These are phyloP conservation scores for Mareca penelope DNA, from an alignment of 2,797 vertebrate species.

Conservation along the genomic window DNA sequence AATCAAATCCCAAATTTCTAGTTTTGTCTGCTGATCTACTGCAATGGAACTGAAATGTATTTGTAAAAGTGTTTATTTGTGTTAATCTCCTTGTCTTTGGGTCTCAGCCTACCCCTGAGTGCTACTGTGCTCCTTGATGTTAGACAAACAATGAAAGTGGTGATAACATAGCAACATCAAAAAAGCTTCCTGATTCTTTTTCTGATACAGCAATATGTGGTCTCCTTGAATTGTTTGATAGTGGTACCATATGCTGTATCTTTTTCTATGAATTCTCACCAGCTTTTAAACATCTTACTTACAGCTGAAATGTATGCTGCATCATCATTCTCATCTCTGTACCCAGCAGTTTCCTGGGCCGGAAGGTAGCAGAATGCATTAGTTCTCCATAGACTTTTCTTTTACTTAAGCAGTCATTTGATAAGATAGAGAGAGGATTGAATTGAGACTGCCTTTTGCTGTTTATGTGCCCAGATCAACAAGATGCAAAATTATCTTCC, in stretches of 20 bases:
- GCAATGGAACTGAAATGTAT: not conserved
- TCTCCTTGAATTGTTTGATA: not conserved
- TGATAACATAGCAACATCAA: not conserved
- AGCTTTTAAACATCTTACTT: not conserved
- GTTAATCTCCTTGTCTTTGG: not conserved
- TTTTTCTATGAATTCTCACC: not conserved
- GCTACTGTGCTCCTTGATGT: not conserved
- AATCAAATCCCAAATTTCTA: not conserved
- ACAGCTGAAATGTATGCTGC: not conserved
- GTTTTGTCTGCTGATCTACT: not conserved
- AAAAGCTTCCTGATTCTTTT: not conserved
- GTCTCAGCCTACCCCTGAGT: not conserved
- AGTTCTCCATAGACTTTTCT: not conserved
- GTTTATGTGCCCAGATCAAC: no score
- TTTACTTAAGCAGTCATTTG: not conserved
- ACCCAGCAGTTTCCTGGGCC: not conserved
- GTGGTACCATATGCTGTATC: not conserved
- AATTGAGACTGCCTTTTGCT: not conserved
- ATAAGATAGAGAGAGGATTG: not conserved
- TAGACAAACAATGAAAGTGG: not conserved
- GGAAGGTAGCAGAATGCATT: not conserved
- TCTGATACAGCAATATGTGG: not conserved
- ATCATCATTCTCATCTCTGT: not conserved
- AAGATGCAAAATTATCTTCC: not conserved
- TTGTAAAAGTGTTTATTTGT: not conserved